Percentiles rank a stretch among this genome's conserved stretches.
Evolutionary conservation across 2,888 invertebrate genomes (phyloP).

Genomic region (Lasioglossum marginatum): DNA sequence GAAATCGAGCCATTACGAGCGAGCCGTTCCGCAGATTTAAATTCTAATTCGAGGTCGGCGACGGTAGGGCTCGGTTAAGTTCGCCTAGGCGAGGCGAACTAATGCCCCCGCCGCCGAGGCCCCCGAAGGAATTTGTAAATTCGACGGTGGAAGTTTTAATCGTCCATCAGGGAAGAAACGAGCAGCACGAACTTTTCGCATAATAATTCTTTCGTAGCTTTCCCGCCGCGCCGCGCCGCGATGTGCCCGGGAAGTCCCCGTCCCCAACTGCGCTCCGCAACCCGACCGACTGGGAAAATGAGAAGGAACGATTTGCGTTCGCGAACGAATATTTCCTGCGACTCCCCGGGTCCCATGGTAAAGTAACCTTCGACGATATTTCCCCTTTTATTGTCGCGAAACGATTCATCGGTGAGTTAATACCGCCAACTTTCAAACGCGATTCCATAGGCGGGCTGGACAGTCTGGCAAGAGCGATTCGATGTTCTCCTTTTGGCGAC

Average conservation of each 20-base stretch:
- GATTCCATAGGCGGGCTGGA: background rate
- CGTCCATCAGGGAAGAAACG: conserved; percentile 78
- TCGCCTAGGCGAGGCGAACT: conserved; percentile 62
- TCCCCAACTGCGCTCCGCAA: no score
- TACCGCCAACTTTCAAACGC: background rate
- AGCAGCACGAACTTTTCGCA: conserved; percentile 76
- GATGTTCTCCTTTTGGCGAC: background rate
- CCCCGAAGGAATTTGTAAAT: conserved; percentile 79
- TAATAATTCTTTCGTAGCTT: conserved; percentile 74
- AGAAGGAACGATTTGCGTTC: conserved; percentile 52
- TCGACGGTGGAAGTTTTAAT: conserved; percentile 80
- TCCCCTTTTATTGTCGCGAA: background rate
- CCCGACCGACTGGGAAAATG: conserved; percentile 41
- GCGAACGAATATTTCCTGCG: conserved; percentile 50
- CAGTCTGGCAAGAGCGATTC: background rate
- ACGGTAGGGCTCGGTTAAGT: conserved; percentile 64
- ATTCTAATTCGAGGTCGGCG: conserved; percentile 70
- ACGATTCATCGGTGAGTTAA: background rate
- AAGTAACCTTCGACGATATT: conserved; percentile 27
- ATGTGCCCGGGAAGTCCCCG: background rate
- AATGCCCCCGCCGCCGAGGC: conserved; percentile 58
- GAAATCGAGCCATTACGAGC: conserved; percentile 74
- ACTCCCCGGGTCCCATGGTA: conserved; percentile 10
- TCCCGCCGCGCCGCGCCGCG: conserved; percentile 26
- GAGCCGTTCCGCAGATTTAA: conserved; percentile 73